Evolutionary conservation across 92 coral and sea anemone genomes (phyloP), one percentile per base, ranked within the genome.

Genomic region (Epizoanthus ramosus): DNA sequence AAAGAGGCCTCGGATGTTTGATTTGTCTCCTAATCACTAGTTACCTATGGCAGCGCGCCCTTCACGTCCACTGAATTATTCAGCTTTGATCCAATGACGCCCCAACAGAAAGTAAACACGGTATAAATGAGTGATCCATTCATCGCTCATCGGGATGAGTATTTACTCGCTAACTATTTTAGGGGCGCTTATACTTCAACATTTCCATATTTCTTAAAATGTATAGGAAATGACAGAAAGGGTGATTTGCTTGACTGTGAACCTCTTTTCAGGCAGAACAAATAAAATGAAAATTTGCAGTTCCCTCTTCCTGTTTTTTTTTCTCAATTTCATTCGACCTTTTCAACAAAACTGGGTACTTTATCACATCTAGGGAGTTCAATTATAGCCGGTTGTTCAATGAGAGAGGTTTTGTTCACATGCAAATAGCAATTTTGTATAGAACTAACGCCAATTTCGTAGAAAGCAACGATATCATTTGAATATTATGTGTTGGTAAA

Each of bases 1-100:
- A 93, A 91, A 92, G 92, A 85, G 81, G 84, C 69, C 86, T 89
- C 87, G 90, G 95, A 85, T 91, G 98, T 93, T 93, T 93, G 98
- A 75, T 80, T 87, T 93, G 85, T 71, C 60, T 85, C 88, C 79
- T 91, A 89, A 93, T 93, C 98, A 88, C 88, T 90, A 63, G 89
- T 85, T 88, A 88, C 72, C 74, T 75, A 79, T 88, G 97, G 85
- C 90, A 88, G 94, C 85, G 84, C 85, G 61, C 74, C 88, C 85
- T 91, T 91, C 88, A 88, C 89, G 87, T 35, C 91, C 81, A 87
- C 92, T 91, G 88, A 93, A 91, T 91, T 93, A 91, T 89, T 85
- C 90, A 69, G 85, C 79, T 79, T 63, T 76, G 82, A 43, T 83
- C 86, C 90, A 91, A 86, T 86, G 83, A 83, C 83, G 50, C 58